phyloP scores from a whole-genome alignment of 2,113 vertebrate species.

The Periophthalmodon schlosseri region DNA sequence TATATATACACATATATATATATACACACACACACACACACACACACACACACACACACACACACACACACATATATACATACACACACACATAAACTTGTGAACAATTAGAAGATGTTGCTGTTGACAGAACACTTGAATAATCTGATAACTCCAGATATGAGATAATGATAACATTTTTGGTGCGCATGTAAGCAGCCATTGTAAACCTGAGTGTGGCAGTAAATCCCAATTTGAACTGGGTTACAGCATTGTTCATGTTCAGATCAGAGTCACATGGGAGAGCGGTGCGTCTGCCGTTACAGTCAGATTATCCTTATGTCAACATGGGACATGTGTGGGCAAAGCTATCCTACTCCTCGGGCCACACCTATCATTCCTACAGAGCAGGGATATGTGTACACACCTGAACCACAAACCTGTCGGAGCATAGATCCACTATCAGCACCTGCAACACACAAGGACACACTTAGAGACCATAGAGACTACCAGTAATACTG shows the following conservation, averaged over 20 bases:
- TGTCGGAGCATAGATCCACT: constrained; percentile 94
- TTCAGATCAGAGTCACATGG: not conserved
- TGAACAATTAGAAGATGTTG: too few species aligned
- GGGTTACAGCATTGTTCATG: not conserved
- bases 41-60: too few species aligned
- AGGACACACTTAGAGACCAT: constrained; percentile 30
- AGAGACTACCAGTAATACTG: not conserved
- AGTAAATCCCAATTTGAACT: not conserved
- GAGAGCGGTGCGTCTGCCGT: not conserved
- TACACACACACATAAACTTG: too few species aligned
- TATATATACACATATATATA: too few species aligned
- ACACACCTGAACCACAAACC: constrained; percentile 94
- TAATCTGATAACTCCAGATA: too few species aligned
- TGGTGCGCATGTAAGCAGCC: too few species aligned
- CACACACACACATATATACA: too few species aligned
- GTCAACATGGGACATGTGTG: constrained; percentile 49
- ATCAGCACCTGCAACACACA: constrained; percentile 86
- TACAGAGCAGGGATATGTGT: constrained; percentile 24
- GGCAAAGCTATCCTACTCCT: constrained; percentile 42
- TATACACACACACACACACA: too few species aligned
- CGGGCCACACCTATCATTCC: constrained; percentile 46
- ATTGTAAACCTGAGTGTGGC: constrained; percentile 2
- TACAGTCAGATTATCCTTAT: constrained; percentile 1
- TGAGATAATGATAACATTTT: too few species aligned
- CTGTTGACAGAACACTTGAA: too few species aligned